Conservation (phyloP, 1,140 invertebrate species). For the Aphaenogaster rudis region DNA sequence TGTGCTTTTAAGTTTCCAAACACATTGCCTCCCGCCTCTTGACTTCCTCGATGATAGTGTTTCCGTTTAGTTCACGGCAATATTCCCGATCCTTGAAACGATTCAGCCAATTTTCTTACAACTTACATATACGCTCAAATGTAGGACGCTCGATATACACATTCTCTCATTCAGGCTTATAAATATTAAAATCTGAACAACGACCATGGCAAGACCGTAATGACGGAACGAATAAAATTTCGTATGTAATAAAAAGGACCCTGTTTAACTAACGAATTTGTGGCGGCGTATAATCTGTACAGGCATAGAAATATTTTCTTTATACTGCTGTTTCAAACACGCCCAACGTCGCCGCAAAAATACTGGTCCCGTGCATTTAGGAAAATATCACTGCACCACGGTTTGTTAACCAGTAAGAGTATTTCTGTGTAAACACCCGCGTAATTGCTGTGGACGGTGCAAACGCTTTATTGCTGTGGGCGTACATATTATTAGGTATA, state of each 20-base stretch:
- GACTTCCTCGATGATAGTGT: slow-evolving; percentile 25
- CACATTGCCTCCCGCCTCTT: slow-evolving; percentile 46
- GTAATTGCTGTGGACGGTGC: slow-evolving; percentile 75
- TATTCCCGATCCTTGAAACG: slow-evolving; percentile 43
- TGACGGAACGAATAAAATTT: slow-evolving; percentile 23
- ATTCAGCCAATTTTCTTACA: neutral
- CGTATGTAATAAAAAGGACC: neutral
- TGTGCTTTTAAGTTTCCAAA: slow-evolving; percentile 66
- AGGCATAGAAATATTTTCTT: slow-evolving; percentile 33
- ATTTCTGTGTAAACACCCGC: slow-evolving; percentile 74
- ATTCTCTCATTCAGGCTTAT: neutral
- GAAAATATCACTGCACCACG: slow-evolving; percentile 71
- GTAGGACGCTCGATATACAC: neutral
- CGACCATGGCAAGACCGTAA: neutral
- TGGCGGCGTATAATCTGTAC: neutral
- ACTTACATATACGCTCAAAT: neutral
- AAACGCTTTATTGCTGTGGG: slow-evolving; percentile 61
- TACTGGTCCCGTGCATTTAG: slow-evolving; percentile 65
- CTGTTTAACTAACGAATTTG: slow-evolving; percentile 4
- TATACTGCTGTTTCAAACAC: neutral
- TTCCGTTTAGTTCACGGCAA: slow-evolving; percentile 7
- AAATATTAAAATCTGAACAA: slow-evolving; percentile 19
- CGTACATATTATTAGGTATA: slow-evolving; percentile 64
- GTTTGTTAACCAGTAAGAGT: slow-evolving; percentile 58
- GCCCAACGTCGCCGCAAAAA: slow-evolving; percentile 34